Evolutionary conservation across 1,140 invertebrate genomes (phyloP), one percentile per base, ranked within the genome.

Genomic region (Paraescarpia echinospica): DNA sequence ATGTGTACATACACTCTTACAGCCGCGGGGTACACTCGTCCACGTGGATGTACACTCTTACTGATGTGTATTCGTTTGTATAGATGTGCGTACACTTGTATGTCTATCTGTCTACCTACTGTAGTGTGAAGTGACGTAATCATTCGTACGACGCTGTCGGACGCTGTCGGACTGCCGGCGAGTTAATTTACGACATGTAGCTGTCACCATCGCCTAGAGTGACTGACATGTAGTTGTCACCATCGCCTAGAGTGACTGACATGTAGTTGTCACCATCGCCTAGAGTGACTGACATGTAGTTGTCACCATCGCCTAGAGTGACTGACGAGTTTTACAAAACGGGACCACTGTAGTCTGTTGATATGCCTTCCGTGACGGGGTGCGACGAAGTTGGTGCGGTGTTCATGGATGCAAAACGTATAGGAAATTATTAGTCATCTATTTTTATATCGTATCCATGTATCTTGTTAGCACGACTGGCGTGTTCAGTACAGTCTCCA

Each of bases 351-450:
- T 77, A 77, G 59, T 4, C 27, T 77, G 59, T 77, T 77, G 59
- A 77, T 9, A 77, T 27, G 4, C 59, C 59, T 77, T 77, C 59
- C 59, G 59, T 77, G 59, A 27, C 59, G 59, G 27, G 59, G 59
- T 77, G 59, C 59, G 22, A 77, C 59, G 22, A 77, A 77, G 22
- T 77, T 77, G 59, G 59, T 77, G 59, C 59, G 59, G 59, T 77
- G 59, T 77, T 31, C 22, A 22, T 77, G 59, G 59, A 77, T 77
- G 59, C 59, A 77, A 31, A 77, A 77, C 59, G 59, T 77, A 31
- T 77, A 77, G 59, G 59, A 77, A 77, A 77, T 77, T 77, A 77
- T 77, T 77, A 77, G 59, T 77, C 59, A 77, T 77, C 59, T 77
- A 77, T 77, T 77, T 77, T 77, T 77, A 77, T 77, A 77, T 77